phyloP scores from a whole-genome alignment of 2,888 invertebrate genomes.

The Agrochola lychnidis region DNA sequence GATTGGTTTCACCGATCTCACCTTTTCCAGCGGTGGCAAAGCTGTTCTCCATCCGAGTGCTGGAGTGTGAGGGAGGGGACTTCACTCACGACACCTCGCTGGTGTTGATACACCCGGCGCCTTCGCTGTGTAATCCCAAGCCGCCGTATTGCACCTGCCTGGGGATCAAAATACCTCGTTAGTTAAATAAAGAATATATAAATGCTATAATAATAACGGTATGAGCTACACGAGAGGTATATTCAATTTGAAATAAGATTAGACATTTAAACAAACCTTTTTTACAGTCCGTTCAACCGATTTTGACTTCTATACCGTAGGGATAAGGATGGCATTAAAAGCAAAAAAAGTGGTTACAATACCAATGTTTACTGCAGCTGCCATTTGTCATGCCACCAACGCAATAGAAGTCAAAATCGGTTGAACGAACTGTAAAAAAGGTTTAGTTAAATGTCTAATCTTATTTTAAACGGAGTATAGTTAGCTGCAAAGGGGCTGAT shows the following conservation, averaged over 20 bases:
- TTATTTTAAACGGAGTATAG: too few relatives aligned
- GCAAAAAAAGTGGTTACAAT: too few relatives aligned
- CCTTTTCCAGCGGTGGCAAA: constrained; percentile 88
- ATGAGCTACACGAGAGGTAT: not conserved
- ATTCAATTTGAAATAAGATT: too few relatives aligned
- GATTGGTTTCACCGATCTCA: not conserved
- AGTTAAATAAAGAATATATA: constrained; percentile 45
- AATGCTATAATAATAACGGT: not conserved
- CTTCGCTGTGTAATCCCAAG: constrained; percentile 63
- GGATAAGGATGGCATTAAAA: too few relatives aligned
- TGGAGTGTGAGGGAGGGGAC: constrained; percentile 92
- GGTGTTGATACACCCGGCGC: constrained; percentile 78
- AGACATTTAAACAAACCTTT: too few relatives aligned
- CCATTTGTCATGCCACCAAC: too few relatives aligned
- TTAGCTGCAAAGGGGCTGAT: not conserved
- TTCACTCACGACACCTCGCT: constrained; percentile 85
- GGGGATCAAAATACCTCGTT: constrained; percentile 77
- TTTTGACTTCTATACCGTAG: too few relatives aligned
- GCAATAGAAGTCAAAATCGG: too few relatives aligned
- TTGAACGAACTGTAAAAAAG: too few relatives aligned
- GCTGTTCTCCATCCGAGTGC: constrained; percentile 90
- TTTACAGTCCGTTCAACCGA: too few relatives aligned
- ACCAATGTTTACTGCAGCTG: too few relatives aligned
- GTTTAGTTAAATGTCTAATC: too few relatives aligned
- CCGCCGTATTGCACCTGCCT: constrained; percentile 79